Conservation (phyloP, 2,888 invertebrate genomes). For the Drosophila percnosoma region DNA sequence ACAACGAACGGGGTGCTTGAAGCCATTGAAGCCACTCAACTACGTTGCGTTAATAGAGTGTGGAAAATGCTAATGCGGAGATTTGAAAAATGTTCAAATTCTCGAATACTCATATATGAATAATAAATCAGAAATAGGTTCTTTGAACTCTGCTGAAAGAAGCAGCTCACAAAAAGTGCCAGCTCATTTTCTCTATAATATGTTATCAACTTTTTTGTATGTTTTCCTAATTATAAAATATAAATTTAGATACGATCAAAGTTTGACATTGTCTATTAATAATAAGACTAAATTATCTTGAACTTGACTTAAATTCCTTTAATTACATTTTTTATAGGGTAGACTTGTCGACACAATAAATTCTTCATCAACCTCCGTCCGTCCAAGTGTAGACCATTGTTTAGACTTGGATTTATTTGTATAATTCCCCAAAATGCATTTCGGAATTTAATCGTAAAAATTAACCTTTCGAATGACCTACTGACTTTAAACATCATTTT, state of each 20-base stretch:
- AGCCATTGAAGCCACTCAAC: constrained; percentile 36
- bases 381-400: background rate
- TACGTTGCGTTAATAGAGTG: constrained; percentile 67
- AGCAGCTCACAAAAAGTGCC: background rate
- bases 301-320: background rate
- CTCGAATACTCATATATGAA: constrained; percentile 10
- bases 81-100: background rate
- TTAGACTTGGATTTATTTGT: background rate
- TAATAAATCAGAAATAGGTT: background rate
- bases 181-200: background rate
- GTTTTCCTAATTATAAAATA: background rate
- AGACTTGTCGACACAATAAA: background rate
- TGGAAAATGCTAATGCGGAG: constrained; percentile 49
- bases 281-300: accelerated
- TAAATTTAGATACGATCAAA: background rate
- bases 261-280: background rate
- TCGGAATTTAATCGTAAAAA: background rate
- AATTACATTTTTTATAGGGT: background rate
- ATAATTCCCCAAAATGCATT: background rate
- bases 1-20: constrained; percentile 24
- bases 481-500: background rate
- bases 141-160: background rate
- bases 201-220: background rate
- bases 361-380: background rate
- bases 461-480: background rate